phyloP scores from a whole-genome alignment of 2,113 vertebrate species.

The Pycnonotus jocosus region DNA sequence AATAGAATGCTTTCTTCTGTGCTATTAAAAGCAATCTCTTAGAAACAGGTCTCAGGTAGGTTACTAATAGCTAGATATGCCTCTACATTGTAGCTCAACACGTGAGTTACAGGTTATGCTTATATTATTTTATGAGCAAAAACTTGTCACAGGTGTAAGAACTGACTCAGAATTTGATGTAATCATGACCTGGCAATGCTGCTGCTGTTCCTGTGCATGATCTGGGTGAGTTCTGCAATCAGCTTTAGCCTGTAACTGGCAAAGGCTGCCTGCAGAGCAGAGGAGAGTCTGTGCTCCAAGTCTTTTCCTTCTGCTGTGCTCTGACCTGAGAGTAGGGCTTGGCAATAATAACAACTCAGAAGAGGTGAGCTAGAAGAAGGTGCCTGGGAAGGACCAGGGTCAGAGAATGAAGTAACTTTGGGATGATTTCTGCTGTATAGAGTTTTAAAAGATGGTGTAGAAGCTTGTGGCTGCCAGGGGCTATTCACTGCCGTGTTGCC shows the following conservation, averaged over 20 bases:
- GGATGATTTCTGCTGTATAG: background rate
- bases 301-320: background rate
- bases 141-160: background rate
- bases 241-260: background rate
- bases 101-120: background rate
- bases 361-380: background rate
- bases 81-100: background rate
- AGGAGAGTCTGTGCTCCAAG: background rate
- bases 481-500: background rate
- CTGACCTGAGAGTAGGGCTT: background rate
- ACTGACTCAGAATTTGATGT: background rate
- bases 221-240: background rate
- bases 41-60: background rate
- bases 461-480: background rate
- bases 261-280: background rate
- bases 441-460: fast-evolving
- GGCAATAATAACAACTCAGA: background rate
- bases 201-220: background rate
- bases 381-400: background rate
- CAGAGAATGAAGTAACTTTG: background rate
- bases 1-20: background rate
- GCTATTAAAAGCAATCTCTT: background rate
- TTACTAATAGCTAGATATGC: background rate
- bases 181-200: background rate
- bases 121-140: background rate